Conservation (phyloP, 2,113 vertebrate genomes). For the Apistogramma diplotaenia region DNA sequence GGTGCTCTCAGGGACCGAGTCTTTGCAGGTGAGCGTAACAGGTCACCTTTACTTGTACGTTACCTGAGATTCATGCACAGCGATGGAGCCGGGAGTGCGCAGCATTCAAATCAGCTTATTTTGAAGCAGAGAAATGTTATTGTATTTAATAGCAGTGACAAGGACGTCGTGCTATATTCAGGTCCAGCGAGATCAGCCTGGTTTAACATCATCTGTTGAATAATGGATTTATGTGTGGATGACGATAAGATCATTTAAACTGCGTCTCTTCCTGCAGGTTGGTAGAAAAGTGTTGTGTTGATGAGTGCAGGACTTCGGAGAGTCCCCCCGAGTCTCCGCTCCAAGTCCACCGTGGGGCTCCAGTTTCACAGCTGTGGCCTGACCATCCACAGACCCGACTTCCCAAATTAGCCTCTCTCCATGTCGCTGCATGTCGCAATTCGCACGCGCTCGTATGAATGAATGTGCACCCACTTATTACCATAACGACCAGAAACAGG, state of each 20-base stretch:
- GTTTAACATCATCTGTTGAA: not conserved
- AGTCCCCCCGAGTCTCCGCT: conserved; percentile 5
- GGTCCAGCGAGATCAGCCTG: not conserved
- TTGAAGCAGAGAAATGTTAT: not conserved
- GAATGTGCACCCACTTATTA: not conserved
- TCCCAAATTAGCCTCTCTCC: conserved; percentile 55
- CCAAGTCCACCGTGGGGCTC: conserved; percentile 44
- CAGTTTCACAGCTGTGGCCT: conserved; percentile 62
- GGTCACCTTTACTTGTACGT: not conserved
- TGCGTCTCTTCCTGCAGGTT: not conserved
- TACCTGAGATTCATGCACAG: not conserved
- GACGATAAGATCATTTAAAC: not conserved
- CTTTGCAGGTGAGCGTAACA: not conserved
- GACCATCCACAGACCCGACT: conserved; percentile 33
- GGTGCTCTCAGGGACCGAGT: not conserved
- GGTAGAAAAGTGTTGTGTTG: not conserved
- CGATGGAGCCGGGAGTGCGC: not conserved
- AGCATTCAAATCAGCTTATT: not conserved
- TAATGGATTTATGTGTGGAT: no score
- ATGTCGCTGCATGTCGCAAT: not conserved
- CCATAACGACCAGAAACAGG: not conserved
- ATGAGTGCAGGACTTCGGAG: not conserved
- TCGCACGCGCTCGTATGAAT: not conserved
- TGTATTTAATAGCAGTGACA: accelerated
- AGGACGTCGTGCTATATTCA: not conserved